Conservation (phyloP, 2,888 invertebrate genomes). For the Plutella xylostella region DNA sequence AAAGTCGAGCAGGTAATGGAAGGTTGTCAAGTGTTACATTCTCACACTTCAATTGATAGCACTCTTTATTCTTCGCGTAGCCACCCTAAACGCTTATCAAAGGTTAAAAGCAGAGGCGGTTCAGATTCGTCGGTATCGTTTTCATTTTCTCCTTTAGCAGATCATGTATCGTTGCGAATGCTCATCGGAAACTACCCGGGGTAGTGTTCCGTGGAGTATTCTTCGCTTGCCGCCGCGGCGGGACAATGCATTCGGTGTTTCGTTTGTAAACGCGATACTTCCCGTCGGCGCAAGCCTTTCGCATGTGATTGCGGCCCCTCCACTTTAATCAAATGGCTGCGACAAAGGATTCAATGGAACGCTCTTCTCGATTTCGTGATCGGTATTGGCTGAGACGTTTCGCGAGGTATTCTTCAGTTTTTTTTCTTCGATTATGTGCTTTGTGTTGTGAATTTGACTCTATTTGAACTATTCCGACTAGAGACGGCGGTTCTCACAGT, state of each 20-base stretch:
- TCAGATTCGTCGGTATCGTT: constrained; percentile 39
- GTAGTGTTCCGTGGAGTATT: constrained; percentile 40
- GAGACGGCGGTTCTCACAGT: neutral
- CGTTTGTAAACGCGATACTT: constrained; percentile 70
- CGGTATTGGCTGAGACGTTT: constrained; percentile 38
- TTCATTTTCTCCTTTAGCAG: constrained; percentile 29
- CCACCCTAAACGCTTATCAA: too few relatives aligned
- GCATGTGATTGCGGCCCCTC: constrained; percentile 63
- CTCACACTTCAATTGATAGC: constrained; percentile 19
- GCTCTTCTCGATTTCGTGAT: constrained; percentile 55
- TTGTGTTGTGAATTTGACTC: neutral
- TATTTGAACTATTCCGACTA: neutral
- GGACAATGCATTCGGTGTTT: constrained; percentile 58
- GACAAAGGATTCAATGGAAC: constrained; percentile 68
- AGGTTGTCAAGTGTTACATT: constrained; percentile 18
- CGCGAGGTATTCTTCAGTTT: constrained; percentile 24
- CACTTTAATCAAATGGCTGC: constrained; percentile 65
- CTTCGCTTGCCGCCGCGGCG: constrained; percentile 21
- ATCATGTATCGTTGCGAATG: constrained; percentile 4
- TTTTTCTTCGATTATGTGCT: neutral
- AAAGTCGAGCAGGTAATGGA: too few relatives aligned
- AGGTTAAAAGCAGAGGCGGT: too few relatives aligned
- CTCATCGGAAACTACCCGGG: constrained; percentile 11
- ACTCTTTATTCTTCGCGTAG: neutral
- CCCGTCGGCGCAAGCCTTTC: constrained; percentile 52